phyloP scores from a whole-genome alignment of 2,797 vertebrate species.

The Babyrousa celebensis region DNA sequence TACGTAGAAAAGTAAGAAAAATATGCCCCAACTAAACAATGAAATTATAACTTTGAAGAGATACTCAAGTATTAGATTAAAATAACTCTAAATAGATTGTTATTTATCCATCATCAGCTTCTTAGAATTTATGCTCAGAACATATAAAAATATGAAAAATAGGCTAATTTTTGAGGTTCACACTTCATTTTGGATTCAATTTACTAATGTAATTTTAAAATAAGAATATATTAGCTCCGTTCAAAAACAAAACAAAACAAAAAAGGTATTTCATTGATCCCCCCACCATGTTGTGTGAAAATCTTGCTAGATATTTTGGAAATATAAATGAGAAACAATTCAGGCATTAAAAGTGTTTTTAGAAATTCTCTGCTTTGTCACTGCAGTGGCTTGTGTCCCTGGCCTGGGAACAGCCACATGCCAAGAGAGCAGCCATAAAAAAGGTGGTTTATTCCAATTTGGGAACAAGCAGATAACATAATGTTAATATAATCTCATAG shows the following conservation, averaged over 20 bases:
- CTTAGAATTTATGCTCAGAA: conserved; percentile 39
- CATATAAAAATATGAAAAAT: neutral
- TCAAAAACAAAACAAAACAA: neutral
- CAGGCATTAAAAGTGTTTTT: neutral
- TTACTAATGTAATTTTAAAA: conserved; percentile 55
- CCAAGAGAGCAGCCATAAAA: too few species aligned
- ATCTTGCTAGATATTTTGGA: neutral
- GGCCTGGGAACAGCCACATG: too few species aligned
- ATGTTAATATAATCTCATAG: neutral
- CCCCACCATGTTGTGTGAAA: neutral
- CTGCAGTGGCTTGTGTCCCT: too few species aligned
- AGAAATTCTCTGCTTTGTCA: too few species aligned
- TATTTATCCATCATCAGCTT: neutral
- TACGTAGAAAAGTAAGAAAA: neutral
- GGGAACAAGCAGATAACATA: neutral
- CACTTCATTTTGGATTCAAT: conserved; percentile 55
- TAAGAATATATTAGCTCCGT: neutral
- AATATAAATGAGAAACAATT: conserved; percentile 7
- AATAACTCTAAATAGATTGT: conserved; percentile 25
- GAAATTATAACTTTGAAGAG: conserved; percentile 27
- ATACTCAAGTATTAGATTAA: neutral
- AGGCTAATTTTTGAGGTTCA: neutral
- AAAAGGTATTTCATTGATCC: neutral
- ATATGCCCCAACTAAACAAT: neutral
- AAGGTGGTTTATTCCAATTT: neutral